These are phyloP conservation scores for Diachrysia chrysitis DNA, from an alignment of 2,888 invertebrate species.

Conservation along the genomic window DNA sequence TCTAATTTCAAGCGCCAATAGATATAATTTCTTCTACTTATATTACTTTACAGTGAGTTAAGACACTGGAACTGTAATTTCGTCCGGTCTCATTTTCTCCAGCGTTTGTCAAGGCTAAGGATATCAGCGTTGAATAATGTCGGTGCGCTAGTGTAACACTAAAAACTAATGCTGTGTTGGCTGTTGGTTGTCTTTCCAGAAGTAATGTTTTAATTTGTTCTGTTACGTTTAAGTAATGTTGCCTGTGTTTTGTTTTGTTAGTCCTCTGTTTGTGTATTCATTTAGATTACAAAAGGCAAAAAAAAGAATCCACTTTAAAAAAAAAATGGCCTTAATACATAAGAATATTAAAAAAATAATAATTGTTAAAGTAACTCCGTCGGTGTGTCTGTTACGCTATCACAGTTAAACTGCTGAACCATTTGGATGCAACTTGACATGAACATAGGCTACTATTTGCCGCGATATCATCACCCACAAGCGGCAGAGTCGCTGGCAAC, in stretches of 20 bases:
- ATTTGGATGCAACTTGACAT: too few species aligned
- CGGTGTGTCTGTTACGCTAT: too few species aligned
- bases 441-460: too few species aligned
- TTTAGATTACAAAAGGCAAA: not conserved
- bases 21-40: too few species aligned
- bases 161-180: not conserved
- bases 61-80: not conserved
- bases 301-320: too few species aligned
- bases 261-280: not conserved
- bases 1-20: not conserved
- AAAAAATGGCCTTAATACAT: too few species aligned
- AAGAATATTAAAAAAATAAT: too few species aligned
- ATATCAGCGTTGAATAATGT: constrained; percentile 6
- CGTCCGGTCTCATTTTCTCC: not conserved
- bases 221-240: not conserved
- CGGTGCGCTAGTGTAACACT: not conserved
- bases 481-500: too few species aligned
- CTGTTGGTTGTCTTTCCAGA: not conserved
- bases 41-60: not conserved
- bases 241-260: not conserved
- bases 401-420: too few species aligned
- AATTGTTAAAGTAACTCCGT: too few species aligned
- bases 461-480: too few species aligned
- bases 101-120: not conserved
- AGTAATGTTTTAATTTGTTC: constrained; percentile 4